phyloP scores from a whole-genome alignment of 2,113 vertebrate genomes.

The Chitala chitala region DNA sequence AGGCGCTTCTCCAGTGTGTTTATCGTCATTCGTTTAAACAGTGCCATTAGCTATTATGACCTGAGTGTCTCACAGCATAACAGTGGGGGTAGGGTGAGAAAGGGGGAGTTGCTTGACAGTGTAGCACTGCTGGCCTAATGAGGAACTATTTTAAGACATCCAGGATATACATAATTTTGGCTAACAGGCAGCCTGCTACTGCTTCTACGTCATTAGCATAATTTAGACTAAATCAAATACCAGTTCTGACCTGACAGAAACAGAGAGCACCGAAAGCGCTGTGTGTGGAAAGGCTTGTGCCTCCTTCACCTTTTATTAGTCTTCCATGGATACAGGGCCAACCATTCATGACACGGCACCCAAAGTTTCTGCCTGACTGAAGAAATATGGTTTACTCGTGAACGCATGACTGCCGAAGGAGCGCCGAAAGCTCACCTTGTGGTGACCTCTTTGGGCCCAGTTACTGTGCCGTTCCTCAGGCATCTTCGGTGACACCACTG shows the following conservation, averaged over 20 bases:
- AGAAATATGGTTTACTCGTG: not conserved
- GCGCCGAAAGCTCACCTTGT: not conserved
- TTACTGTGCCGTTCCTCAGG: not conserved
- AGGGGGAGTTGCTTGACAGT: no score
- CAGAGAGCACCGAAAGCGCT: not conserved
- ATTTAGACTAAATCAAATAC: constrained; percentile 18
- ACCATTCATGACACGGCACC: not conserved
- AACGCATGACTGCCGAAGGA: not conserved
- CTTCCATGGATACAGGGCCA: not conserved
- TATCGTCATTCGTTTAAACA: not conserved
- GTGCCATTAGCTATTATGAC: not conserved
- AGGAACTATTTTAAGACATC: not conserved
- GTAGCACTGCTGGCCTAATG: not conserved
- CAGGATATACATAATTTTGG: constrained; percentile 4
- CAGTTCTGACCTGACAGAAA: not conserved
- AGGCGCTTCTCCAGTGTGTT: not conserved
- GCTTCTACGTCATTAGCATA: constrained; percentile 14
- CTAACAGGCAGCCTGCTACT: not conserved
- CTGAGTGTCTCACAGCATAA: no score
- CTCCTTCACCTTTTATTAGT: not conserved
- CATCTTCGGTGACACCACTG: constrained; percentile 51
- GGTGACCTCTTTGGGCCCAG: not conserved
- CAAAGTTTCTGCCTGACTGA: not conserved
- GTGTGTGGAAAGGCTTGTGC: not conserved
- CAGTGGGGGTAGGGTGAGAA: not conserved